phyloP scores from a whole-genome alignment of 2,888 invertebrate genomes.

The Euspilapteryx auroguttella region DNA sequence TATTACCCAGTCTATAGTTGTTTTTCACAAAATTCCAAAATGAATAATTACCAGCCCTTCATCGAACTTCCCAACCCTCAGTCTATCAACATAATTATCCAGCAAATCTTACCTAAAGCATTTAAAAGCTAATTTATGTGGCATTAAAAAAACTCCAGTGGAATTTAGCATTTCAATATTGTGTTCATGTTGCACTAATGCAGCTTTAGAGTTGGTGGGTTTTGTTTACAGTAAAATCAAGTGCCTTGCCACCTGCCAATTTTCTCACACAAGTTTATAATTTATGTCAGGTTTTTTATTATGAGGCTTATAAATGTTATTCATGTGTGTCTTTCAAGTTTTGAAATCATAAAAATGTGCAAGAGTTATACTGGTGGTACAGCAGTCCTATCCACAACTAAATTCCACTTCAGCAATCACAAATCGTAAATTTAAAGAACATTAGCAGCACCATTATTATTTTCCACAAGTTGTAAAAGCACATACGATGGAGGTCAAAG shows the following conservation, averaged over 20 bases:
- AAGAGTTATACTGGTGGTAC: too few species aligned
- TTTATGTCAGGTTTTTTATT: too few species aligned
- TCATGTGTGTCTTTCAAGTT: too few species aligned
- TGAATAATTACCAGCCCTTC: conserved; percentile 1
- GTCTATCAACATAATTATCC: conserved; percentile 59
- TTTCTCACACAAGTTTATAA: too few species aligned
- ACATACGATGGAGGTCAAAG: too few species aligned
- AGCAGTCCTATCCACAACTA: too few species aligned
- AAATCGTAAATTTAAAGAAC: conserved; percentile 18
- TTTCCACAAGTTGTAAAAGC: too few species aligned
- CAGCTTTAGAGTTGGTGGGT: conserved; percentile 6
- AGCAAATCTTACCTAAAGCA: conserved; percentile 58
- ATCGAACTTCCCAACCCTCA: conserved; percentile 19
- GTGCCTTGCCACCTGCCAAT: too few species aligned
- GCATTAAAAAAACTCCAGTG: conserved; percentile 45
- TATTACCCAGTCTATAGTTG: conserved; percentile 5
- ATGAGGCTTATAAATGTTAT: too few species aligned
- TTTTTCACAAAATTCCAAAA: neutral
- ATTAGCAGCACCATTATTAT: too few species aligned
- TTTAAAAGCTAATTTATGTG: conserved; percentile 57
- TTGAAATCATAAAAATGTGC: too few species aligned
- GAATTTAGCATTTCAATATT: conserved; percentile 35
- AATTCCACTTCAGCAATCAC: conserved; percentile 33
- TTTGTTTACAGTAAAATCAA: too few species aligned
- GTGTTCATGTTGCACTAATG: conserved; percentile 9